Evolutionary conservation across 2,888 invertebrate species (phyloP), one percentile per base, ranked within the genome.

Genomic region (Liopterus haemorrhoidalis): DNA sequence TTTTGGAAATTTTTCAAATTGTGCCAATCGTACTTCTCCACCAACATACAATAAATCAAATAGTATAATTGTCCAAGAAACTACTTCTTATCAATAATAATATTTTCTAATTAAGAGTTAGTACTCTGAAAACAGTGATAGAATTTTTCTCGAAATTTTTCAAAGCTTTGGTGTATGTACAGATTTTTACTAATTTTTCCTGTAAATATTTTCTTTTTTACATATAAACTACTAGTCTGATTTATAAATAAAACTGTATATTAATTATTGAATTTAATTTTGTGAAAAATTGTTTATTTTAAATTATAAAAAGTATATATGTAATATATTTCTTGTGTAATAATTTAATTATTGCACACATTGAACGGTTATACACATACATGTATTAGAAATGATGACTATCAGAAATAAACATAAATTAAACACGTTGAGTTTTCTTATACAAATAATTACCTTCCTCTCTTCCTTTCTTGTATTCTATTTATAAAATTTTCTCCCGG

Each of bases 281-380:
- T 45, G 45, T 39, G 39, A 45, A 44, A 15, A 36, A 32, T 39
- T 44, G 38, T 45, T 45, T 45, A 45, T 20, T 45, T 45, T 33
- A 45, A 45, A 45, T 45, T 45, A 45, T 45, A 21, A 25, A 45
- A 18, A 39, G 31, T 22, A 12, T n/a, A n/a, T n/a, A n/a, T n/a
- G n/a, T n/a, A n/a, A n/a, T n/a, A n/a, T n/a, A n/a, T n/a, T n/a
- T n/a, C n/a, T 55, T 54, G 56, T 60, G 58, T 61, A 60, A 53
- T 57, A 53, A 54, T 54, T 57, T 58, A 57, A 52, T 57, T 57
- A 55, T 56, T 62, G 62, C 60, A 60, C 63, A 64, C 63, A 65
- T 63, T 62, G 33, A 62, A 57, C 58, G 61, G 59, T 60, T 64
- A 60, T 65, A 65, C 61, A 65, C 65, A 63, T n/a, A n/a, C n/a